A percentile compares a stretch with the other conserved stretches of the same genome.
These are phyloP conservation scores for Pseudomugil gertrudae DNA, from an alignment of 2,797 vertebrate species.

Conservation along the genomic window DNA sequence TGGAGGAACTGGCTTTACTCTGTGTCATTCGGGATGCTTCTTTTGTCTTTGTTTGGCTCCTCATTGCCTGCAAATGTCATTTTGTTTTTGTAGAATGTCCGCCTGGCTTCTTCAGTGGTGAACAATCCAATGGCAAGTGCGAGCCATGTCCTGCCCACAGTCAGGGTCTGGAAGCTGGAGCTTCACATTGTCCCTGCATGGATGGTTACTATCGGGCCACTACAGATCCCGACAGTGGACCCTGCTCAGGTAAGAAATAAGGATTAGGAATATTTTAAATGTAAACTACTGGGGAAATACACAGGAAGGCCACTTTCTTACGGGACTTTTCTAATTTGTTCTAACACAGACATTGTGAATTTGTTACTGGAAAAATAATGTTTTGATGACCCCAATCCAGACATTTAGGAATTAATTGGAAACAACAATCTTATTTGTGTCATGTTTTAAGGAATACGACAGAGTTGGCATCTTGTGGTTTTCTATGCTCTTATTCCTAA, in stretches of 20 bases:
- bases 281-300: background rate
- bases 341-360: background rate
- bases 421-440: background rate
- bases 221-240: conserved; percentile 67
- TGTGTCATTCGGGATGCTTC: conserved; percentile 10
- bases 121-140: conserved; percentile 77
- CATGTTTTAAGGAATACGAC: background rate
- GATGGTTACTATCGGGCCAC: conserved; percentile 87
- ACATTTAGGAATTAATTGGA: background rate
- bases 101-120: conserved; percentile 88
- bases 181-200: conserved; percentile 83
- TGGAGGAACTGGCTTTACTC: conserved; percentile 34
- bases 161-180: conserved; percentile 65
- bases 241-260: conserved; percentile 83
- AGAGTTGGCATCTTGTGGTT: background rate
- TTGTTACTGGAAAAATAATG: background rate
- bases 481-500: conserved; percentile 3
- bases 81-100: conserved; percentile 84
- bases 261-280: background rate
- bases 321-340: background rate
- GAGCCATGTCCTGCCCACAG: conserved; percentile 86
- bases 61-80: conserved; percentile 47
- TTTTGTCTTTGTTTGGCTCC: conserved; percentile 38
- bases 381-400: background rate
- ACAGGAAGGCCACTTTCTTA: background rate